Conservation (phyloP, 2,888 invertebrate species). For the Drosophila merina region DNA sequence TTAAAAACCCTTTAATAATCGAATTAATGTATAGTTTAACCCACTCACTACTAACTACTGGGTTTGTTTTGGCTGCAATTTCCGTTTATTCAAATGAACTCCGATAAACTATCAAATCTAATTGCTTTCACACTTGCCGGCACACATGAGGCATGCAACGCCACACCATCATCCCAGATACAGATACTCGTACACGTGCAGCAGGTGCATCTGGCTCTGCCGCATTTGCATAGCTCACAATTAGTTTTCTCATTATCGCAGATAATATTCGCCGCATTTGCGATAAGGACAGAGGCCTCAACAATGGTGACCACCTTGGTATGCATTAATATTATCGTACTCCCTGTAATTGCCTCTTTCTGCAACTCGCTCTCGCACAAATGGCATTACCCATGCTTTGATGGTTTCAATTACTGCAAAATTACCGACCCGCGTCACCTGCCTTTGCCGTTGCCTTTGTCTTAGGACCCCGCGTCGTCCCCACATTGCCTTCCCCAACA, state of each 20-base stretch:
- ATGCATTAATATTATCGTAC: conserved; percentile 49
- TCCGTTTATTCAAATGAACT: conserved; percentile 71
- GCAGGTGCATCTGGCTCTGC: conserved; percentile 41
- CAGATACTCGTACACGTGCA: neutral
- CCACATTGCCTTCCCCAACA: conserved; percentile 11
- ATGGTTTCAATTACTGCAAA: conserved; percentile 70
- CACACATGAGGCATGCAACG: conserved; percentile 11
- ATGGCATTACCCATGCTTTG: conserved; percentile 58
- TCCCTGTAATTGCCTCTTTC: conserved; percentile 40
- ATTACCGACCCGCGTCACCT: conserved; percentile 42
- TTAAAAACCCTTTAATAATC: neutral
- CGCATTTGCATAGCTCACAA: conserved; percentile 73
- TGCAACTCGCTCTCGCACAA: conserved; percentile 27
- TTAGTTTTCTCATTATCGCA: conserved; percentile 73
- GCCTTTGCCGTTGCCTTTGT: conserved; percentile 10
- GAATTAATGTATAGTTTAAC: neutral
- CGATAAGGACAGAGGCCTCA: conserved; percentile 54
- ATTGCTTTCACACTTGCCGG: conserved; percentile 66
- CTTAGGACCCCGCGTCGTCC: conserved; percentile 8
- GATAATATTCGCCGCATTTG: conserved; percentile 74
- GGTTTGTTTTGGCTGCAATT: conserved; percentile 45
- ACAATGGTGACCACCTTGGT: conserved; percentile 28
- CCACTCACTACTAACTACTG: conserved; percentile 3
- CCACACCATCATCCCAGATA: neutral
- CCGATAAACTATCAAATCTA: conserved; percentile 68